Evolutionary conservation across 2,888 invertebrate genomes (phyloP).

Genomic region (Plusia festucae): DNA sequence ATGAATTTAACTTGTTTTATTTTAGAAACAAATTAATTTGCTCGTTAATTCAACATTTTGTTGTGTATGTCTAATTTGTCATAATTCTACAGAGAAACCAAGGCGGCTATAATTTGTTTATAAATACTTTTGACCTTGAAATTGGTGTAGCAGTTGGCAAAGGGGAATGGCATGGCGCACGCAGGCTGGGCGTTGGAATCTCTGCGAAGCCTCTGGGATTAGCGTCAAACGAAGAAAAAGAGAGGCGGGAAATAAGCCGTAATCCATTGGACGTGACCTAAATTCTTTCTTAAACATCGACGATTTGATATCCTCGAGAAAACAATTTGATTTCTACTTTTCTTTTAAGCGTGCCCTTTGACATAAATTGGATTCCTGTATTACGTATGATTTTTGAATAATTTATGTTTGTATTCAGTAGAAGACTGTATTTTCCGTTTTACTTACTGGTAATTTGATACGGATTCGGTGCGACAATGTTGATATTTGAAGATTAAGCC

Average conservation of each 20-base stretch:
- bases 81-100: slow-evolving; percentile 28
- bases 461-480: slow-evolving; percentile 5
- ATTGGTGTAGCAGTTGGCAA: slow-evolving; percentile 63
- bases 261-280: slow-evolving; percentile 88
- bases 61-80: slow-evolving; percentile 26
- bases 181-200: slow-evolving; percentile 75
- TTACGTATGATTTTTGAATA: slow-evolving; percentile 69
- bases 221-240: slow-evolving; percentile 88
- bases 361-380: slow-evolving; percentile 73
- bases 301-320: slow-evolving; percentile 85
- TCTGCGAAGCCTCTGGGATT: slow-evolving; percentile 83
- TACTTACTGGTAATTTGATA: slow-evolving; percentile 20
- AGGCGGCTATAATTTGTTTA: slow-evolving; percentile 52
- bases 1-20: neutral
- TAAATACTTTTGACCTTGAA: slow-evolving; percentile 70
- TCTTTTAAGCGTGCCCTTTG: slow-evolving; percentile 72
- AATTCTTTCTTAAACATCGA: slow-evolving; percentile 86
- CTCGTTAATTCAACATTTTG: slow-evolving; percentile 4
- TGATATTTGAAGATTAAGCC: neutral
- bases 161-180: slow-evolving; percentile 60
- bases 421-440: slow-evolving; percentile 25
- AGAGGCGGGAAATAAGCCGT: slow-evolving; percentile 87
- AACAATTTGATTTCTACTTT: slow-evolving; percentile 85
- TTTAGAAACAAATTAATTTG: neutral
- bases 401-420: slow-evolving; percentile 52